Conservation (phyloP, 2,797 vertebrate genomes). For the Microctenopoma steveboyesi region DNA sequence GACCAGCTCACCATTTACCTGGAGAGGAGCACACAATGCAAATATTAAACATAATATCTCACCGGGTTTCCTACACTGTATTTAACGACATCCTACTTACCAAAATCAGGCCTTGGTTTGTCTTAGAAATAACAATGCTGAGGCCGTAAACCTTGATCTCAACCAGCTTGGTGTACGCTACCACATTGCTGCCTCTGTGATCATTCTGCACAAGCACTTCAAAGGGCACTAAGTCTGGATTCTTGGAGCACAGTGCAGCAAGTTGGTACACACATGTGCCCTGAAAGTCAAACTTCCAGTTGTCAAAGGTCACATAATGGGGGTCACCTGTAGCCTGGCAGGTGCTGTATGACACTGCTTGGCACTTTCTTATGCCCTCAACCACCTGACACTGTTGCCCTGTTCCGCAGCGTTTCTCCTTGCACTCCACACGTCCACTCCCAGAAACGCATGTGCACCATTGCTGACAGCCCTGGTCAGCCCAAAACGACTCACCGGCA, state of each 20-base stretch:
- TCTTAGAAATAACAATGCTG: conserved; percentile 73
- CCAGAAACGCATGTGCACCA: conserved; percentile 68
- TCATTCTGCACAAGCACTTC: conserved; percentile 81
- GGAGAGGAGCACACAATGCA: conserved; percentile 9
- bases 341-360: conserved; percentile 65
- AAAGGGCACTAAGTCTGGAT: conserved; percentile 70
- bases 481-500: conserved; percentile 74
- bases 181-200: conserved; percentile 64
- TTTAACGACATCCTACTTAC: conserved; percentile 62
- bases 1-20: conserved; percentile 83
- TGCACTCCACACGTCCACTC: conserved; percentile 60
- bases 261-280: conserved; percentile 80
- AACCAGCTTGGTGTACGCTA: conserved; percentile 77
- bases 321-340: conserved; percentile 76
- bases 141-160: conserved; percentile 70
- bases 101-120: conserved; percentile 65
- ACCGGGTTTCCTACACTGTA: not conserved
- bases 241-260: conserved; percentile 65
- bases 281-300: conserved; percentile 72
- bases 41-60: not conserved
- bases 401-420: conserved; percentile 50
- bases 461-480: conserved; percentile 60
- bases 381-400: conserved; percentile 66
- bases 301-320: conserved; percentile 80
- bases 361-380: conserved; percentile 69